Percentiles rank a stretch among this genome's conserved stretches.
phyloP scores from a whole-genome alignment of 2,888 invertebrate genomes.

The Chloroclystis v-ata region DNA sequence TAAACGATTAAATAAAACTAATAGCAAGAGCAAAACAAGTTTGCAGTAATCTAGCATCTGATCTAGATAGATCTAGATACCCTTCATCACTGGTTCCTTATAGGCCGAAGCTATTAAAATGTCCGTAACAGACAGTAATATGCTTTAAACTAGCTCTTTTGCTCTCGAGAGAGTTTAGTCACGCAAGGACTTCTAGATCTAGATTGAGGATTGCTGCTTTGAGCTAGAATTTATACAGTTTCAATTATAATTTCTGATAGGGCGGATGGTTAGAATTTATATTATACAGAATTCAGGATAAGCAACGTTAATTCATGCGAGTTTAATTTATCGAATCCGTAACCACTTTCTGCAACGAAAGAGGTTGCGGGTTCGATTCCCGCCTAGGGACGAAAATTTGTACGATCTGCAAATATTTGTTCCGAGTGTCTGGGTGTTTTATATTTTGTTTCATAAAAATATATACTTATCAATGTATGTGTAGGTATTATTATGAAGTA shows the following conservation, averaged over 20 bases:
- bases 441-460: no score
- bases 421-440: no score
- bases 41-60: conserved; percentile 7
- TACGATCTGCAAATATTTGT: no score
- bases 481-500: no score
- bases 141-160: conserved; percentile 26
- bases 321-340: no score
- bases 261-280: background rate
- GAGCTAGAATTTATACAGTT: conserved; percentile 5
- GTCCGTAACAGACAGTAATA: conserved; percentile 29
- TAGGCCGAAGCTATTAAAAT: conserved; percentile 27
- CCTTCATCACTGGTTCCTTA: conserved; percentile 29
- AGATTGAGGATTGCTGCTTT: conserved; percentile 10
- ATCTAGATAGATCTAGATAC: conserved; percentile 23
- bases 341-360: no score
- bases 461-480: no score
- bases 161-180: conserved; percentile 27
- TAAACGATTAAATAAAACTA: no score
- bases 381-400: no score
- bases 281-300: no score
- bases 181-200: conserved; percentile 24
- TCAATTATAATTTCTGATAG: conserved; percentile 4
- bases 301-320: no score
- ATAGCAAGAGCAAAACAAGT: conserved; percentile 5
- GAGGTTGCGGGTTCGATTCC: no score